These are phyloP conservation scores for Clunio marinus DNA, from an alignment of 2,888 invertebrate genomes.

Conservation along the genomic window DNA sequence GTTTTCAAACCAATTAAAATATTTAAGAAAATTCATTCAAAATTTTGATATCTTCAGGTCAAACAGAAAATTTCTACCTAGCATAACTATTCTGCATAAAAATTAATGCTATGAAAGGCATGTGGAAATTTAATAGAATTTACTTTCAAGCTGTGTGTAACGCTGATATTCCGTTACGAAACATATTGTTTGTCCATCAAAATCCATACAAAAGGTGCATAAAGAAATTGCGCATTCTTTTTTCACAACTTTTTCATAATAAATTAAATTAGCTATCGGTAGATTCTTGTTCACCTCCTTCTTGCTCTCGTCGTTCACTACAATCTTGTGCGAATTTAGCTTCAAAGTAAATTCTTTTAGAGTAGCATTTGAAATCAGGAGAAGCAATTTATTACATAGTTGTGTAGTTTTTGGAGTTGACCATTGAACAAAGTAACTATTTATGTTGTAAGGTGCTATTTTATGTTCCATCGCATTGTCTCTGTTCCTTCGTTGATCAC, in stretches of 20 bases:
- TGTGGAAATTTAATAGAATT: slow-evolving; percentile 36
- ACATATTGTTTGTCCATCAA: slow-evolving; percentile 39
- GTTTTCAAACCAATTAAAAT: too few species aligned
- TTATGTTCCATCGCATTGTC: not conserved
- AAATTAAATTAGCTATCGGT: slow-evolving; percentile 33
- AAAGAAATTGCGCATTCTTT: slow-evolving; percentile 27
- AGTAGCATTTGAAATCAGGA: not conserved
- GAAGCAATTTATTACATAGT: too few species aligned
- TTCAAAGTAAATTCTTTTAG: not conserved
- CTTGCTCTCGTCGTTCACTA: too few species aligned
- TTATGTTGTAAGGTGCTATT: slow-evolving; percentile 2
- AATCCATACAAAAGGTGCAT: slow-evolving; percentile 29
- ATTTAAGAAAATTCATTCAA: too few species aligned
- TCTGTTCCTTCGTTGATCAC: not conserved
- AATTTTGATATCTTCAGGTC: too few species aligned
- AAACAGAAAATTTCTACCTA: too few species aligned
- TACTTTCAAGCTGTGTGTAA: slow-evolving; percentile 9
- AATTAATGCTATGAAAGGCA: slow-evolving; percentile 8
- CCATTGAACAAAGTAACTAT: too few species aligned
- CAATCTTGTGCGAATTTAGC: slow-evolving; percentile 1
- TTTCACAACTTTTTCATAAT: slow-evolving; percentile 2
- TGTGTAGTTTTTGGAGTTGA: not conserved
- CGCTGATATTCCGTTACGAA: slow-evolving; percentile 25
- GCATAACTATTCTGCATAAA: slow-evolving; percentile 13
- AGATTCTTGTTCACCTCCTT: slow-evolving; percentile 30